Evolutionary conservation across 2,113 vertebrate species (phyloP).

Genomic region (Catagonus wagneri): DNA sequence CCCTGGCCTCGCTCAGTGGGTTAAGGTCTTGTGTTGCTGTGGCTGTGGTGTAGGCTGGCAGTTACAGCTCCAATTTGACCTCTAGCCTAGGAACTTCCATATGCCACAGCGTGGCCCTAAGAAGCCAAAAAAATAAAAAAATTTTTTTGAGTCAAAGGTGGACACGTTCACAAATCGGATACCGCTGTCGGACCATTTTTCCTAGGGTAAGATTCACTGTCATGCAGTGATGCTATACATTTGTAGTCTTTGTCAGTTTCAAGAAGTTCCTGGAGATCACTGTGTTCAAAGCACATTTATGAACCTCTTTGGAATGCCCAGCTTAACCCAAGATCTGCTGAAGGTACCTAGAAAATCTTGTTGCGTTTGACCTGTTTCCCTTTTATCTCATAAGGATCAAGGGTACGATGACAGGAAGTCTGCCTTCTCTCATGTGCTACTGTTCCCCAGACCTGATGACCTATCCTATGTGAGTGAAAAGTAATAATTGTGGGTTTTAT

Average conservation of each 20-base stretch:
- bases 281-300: background rate
- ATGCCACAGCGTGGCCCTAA: no score
- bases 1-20: no score
- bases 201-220: background rate
- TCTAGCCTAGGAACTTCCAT: no score
- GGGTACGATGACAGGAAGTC: background rate
- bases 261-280: background rate
- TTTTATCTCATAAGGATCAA: background rate
- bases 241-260: background rate
- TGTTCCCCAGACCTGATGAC: background rate
- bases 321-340: background rate
- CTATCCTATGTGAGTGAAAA: background rate
- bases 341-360: background rate
- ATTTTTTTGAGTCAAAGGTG: background rate
- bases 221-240: background rate
- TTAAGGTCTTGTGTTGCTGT: no score
- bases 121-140: background rate
- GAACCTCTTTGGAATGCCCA: background rate
- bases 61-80: no score
- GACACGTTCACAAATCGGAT: background rate
- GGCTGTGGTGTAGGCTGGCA: no score
- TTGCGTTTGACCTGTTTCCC: background rate
- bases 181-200: background rate
- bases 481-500: background rate
- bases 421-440: background rate